Evolutionary conservation across 2,113 vertebrate genomes (phyloP).

Genomic region (Eurystomus gularis): DNA sequence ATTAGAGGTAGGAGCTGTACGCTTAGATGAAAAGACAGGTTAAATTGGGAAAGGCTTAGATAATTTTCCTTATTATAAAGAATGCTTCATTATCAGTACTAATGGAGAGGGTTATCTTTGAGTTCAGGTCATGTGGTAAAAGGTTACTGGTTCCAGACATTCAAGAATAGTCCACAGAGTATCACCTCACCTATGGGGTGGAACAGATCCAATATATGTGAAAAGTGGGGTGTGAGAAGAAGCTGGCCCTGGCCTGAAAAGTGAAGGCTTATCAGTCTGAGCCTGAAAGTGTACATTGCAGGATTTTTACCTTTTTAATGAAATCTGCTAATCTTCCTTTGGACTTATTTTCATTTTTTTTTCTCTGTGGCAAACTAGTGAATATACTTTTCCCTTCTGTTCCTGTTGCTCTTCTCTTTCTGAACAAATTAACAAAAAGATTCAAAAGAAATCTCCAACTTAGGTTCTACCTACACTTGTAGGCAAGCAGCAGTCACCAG

Average conservation of each 20-base stretch:
- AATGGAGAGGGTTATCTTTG: background rate
- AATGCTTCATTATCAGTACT: background rate
- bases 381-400: background rate
- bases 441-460: background rate
- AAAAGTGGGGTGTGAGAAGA: background rate
- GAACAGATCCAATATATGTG: background rate
- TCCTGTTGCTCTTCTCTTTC: background rate
- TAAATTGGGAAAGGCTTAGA: background rate
- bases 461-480: background rate
- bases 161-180: background rate
- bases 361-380: background rate
- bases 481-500: background rate
- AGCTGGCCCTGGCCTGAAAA: background rate
- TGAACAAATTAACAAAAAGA: background rate
- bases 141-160: background rate
- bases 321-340: background rate
- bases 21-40: background rate
- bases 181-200: background rate
- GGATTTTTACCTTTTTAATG: background rate
- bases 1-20: background rate
- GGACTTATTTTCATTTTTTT: background rate
- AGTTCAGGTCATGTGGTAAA: background rate
- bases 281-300: background rate
- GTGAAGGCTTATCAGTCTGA: background rate
- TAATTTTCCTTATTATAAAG: background rate